Evolutionary conservation across 92 coral and sea anemone species (phyloP).

Genomic region (Porites rus): DNA sequence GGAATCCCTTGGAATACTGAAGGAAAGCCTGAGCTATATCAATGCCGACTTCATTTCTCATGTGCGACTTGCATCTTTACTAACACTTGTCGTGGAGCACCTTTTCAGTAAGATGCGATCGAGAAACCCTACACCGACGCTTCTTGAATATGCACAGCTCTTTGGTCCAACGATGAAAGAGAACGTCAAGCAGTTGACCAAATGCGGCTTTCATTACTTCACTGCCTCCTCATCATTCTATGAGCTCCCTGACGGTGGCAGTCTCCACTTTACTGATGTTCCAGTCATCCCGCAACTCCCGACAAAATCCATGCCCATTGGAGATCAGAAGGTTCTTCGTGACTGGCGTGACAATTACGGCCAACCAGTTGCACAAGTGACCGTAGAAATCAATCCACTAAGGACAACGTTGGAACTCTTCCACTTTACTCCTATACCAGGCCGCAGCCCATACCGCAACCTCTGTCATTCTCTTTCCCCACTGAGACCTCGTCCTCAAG

Average conservation of each 20-base stretch:
- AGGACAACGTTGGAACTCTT: constrained; percentile 63
- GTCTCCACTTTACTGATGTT: constrained; percentile 38
- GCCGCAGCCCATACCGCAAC: constrained; percentile 21
- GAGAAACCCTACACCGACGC: constrained; percentile 56
- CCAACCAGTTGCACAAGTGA: constrained; percentile 51
- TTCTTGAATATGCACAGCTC: constrained; percentile 57
- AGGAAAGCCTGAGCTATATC: constrained; percentile 30
- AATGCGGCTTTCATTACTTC: constrained; percentile 47
- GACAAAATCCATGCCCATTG: constrained; percentile 18
- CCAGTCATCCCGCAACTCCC: constrained; percentile 51
- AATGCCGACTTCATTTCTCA: constrained; percentile 23
- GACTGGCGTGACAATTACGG: constrained; percentile 55
- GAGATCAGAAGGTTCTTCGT: constrained; percentile 50
- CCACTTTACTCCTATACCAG: constrained; percentile 55
- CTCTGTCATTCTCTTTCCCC: constrained; percentile 21
- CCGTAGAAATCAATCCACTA: constrained; percentile 55
- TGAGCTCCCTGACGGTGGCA: constrained; percentile 43
- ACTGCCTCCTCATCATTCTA: constrained; percentile 51
- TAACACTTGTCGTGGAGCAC: constrained; percentile 58
- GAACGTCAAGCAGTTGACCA: constrained; percentile 50
- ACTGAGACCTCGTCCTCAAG: constrained; percentile 10
- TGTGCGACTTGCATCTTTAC: constrained; percentile 51
- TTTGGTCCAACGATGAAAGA: constrained; percentile 58
- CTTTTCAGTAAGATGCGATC: constrained; percentile 61
- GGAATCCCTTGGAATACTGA: constrained; percentile 24